A percentile compares a stretch with the other conserved stretches of the same genome.
Evolutionary conservation across 2,888 invertebrate species (phyloP).

Genomic region (Ephialtes manifestator): DNA sequence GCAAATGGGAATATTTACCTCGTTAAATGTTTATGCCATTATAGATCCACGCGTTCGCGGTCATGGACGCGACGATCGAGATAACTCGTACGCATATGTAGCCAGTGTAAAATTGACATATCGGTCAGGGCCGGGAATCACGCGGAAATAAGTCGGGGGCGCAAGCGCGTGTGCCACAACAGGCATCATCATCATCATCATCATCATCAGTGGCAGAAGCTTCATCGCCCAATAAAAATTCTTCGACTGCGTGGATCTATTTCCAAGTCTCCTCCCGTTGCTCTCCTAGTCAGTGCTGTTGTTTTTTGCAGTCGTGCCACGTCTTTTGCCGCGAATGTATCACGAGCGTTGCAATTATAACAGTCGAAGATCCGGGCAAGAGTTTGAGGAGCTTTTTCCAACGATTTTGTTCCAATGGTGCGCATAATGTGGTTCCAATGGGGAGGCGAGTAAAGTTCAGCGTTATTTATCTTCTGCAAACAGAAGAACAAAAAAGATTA

Average conservation of each 20-base stretch:
- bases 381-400: neutral
- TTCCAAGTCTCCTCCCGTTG: constrained; percentile 69
- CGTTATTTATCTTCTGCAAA: neutral
- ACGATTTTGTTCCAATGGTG: constrained; percentile 70
- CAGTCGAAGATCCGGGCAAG: neutral
- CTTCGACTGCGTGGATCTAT: constrained; percentile 70
- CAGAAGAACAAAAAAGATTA: constrained; percentile 9
- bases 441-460: constrained; percentile 76
- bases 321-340: constrained; percentile 35
- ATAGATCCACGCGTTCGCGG: constrained; percentile 17
- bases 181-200: neutral
- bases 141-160: constrained; percentile 61
- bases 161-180: constrained; percentile 2
- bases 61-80: constrained; percentile 26
- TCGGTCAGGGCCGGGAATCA: constrained; percentile 65
- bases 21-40: neutral
- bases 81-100: constrained; percentile 7
- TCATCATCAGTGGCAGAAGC: neutral
- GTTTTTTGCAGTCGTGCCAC: constrained; percentile 43
- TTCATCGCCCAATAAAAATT: constrained; percentile 64
- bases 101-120: constrained; percentile 41
- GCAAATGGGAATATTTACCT: neutral
- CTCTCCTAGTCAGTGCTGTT: constrained; percentile 60
- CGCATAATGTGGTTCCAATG: constrained; percentile 76
- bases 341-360: constrained; percentile 2